phyloP scores from a whole-genome alignment of 2,797 vertebrate species.

The Toxotes lorentzi region DNA sequence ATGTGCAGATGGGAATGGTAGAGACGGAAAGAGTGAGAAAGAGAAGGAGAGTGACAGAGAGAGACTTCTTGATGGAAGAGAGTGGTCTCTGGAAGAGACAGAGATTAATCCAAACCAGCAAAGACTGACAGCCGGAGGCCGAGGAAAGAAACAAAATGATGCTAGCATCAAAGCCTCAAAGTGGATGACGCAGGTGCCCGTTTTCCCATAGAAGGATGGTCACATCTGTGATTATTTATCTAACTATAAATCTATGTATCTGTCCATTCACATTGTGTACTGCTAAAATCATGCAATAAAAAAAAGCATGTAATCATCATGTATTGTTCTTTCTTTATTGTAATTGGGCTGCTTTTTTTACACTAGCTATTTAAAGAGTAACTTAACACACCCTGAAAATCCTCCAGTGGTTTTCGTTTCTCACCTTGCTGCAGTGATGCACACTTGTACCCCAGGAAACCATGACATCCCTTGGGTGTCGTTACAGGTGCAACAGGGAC shows the following conservation, averaged over 20 bases:
- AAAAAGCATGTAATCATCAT: background rate
- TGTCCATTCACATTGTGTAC: background rate
- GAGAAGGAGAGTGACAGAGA: slow-evolving; percentile 46
- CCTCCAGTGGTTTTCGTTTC: background rate
- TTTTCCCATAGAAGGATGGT: slow-evolving; percentile 24
- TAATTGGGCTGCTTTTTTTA: too few species aligned
- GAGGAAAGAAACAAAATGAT: slow-evolving; percentile 42
- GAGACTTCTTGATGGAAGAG: slow-evolving; percentile 63
- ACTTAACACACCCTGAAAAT: background rate
- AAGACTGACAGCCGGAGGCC: slow-evolving; percentile 50
- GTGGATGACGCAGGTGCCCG: slow-evolving; percentile 15
- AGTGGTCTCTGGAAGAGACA: slow-evolving; percentile 55
- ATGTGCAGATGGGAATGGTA: slow-evolving; percentile 46
- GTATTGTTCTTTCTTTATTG: too few species aligned
- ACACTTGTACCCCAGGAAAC: background rate
- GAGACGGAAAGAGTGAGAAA: slow-evolving; percentile 27
- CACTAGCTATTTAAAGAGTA: too few species aligned
- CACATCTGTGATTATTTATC: slow-evolving; percentile 18
- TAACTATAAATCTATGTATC: background rate
- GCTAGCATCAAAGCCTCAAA: slow-evolving; percentile 30
- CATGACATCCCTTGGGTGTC: background rate
- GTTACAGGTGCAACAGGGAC: background rate
- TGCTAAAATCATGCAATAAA: background rate
- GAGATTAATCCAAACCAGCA: slow-evolving; percentile 61
- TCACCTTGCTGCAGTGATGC: background rate